phyloP scores from a whole-genome alignment of 2,888 invertebrate species.

The Notodonta dromedarius region DNA sequence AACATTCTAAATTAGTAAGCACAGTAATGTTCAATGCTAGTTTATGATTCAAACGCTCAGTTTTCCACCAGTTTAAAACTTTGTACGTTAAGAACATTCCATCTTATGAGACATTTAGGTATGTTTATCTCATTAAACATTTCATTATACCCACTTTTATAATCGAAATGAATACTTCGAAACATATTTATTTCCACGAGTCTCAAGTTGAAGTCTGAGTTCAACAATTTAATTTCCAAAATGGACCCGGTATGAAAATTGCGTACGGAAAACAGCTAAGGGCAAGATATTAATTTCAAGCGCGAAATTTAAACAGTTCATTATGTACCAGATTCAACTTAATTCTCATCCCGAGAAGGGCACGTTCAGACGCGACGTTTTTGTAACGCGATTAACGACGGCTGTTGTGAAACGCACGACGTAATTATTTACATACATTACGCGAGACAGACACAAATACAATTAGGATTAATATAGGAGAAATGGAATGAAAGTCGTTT shows the following conservation, averaged over 20 bases:
- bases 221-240: constrained; percentile 45
- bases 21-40: no score
- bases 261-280: constrained; percentile 54
- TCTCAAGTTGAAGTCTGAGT: constrained; percentile 30
- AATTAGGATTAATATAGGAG: constrained; percentile 1
- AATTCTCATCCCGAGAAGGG: constrained; percentile 41
- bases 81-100: no score
- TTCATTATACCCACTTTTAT: constrained; percentile 8
- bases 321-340: constrained; percentile 49
- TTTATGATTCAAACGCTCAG: no score
- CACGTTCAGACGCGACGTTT: constrained; percentile 19
- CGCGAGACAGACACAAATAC: background rate
- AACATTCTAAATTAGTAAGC: no score
- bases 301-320: constrained; percentile 58
- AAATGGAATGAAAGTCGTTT: background rate
- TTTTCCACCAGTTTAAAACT: no score
- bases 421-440: constrained; percentile 2
- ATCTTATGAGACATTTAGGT: no score
- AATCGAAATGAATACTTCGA: constrained; percentile 28
- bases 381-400: constrained; percentile 21
- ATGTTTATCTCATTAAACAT: constrained; percentile 21
- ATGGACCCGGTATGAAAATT: constrained; percentile 52
- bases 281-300: constrained; percentile 59
- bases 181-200: constrained; percentile 14
- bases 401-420: background rate